Evolutionary conservation across 2,888 invertebrate genomes (phyloP), one percentile per base, ranked within the genome.

Genomic region (Holacanthella duospinosa): DNA sequence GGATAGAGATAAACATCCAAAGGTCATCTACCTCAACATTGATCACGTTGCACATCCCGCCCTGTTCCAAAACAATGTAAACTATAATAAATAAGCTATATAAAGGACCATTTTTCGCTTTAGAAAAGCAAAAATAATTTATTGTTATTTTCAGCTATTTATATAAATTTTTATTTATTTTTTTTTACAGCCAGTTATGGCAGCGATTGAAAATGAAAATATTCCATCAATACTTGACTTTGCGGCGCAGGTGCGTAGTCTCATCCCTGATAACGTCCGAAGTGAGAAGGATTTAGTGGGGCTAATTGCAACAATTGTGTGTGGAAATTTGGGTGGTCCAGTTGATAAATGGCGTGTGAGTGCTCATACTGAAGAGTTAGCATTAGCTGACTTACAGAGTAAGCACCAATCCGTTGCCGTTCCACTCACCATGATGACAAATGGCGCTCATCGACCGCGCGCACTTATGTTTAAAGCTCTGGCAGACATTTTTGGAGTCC

Each of bases 401-500:
- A 61, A 66, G 19, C 60, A 67, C 48, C 60, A 68, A 55, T 66
- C 67, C 12, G 48, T 59, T 12, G 63, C 69, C 1, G 63, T 71
- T 43, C 71, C 71, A 2, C 54, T 70, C 9, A 64, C 67, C n/a
- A 67, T 68, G 65, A 53, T 71, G 9, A 60, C 60, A 12, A 63
- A 61, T 43, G 71, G 71, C 12, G 67, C 67, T 1, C 69, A 66
- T 44, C 61, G 71, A 43, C 63, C 68, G 73, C 78, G 85, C 1
- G 83, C 85, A 0, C 55, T 86, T 2, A 78, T 86, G 26, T 86
- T 84, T 77, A 86, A 86, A 75, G 80, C 79, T 1, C 75, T 86
- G 27, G 84, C 85, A 0, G 86, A 86, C 74, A 79, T 82, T 53
- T 75, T 83, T 26, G 83, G 83, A 0, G 67, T 86, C 64, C 85